A percentile compares a stretch with the other conserved stretches of the same genome.
Conservation (phyloP, 2,888 invertebrate genomes). For the Stenchaetothrips biformis region DNA sequence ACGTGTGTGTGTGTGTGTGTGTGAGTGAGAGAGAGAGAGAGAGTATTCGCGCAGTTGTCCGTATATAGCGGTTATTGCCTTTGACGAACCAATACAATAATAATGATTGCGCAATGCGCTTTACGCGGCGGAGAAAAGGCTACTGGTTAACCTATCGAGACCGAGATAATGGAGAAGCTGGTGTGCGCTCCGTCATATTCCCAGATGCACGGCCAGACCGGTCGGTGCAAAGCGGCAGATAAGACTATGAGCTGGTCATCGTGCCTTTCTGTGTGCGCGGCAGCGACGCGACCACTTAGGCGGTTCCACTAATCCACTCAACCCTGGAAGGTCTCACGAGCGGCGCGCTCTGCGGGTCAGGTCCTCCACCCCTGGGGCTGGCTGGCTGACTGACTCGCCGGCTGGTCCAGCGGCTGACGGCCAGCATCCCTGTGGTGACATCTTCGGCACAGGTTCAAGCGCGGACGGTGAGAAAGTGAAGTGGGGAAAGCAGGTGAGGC, state of each 20-base stretch:
- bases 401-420: neutral
- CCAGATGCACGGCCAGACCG: neutral
- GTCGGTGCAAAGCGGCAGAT: neutral
- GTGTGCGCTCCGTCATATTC: neutral
- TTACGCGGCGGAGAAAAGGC: neutral
- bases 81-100: neutral
- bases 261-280: neutral
- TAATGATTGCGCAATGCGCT: neutral
- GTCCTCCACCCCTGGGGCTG: neutral
- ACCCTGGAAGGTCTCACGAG: conserved; percentile 9
- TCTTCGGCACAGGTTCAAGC: neutral
- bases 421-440: conserved; percentile 17
- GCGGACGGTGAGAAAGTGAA: neutral
- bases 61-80: too few relatives aligned
- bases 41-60: too few relatives aligned
- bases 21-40: too few relatives aligned
- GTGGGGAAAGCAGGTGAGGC: neutral
- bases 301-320: conserved; percentile 23
- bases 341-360: neutral
- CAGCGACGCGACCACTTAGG: conserved; percentile 10
- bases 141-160: conserved; percentile 19
- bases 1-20: too few relatives aligned
- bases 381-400: neutral
- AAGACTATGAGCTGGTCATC: neutral
- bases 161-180: too few relatives aligned